A percentile compares a stretch with the other conserved stretches of the same genome.
phyloP scores from a whole-genome alignment of 2,113 vertebrate species.

The Nycticebus coucang region DNA sequence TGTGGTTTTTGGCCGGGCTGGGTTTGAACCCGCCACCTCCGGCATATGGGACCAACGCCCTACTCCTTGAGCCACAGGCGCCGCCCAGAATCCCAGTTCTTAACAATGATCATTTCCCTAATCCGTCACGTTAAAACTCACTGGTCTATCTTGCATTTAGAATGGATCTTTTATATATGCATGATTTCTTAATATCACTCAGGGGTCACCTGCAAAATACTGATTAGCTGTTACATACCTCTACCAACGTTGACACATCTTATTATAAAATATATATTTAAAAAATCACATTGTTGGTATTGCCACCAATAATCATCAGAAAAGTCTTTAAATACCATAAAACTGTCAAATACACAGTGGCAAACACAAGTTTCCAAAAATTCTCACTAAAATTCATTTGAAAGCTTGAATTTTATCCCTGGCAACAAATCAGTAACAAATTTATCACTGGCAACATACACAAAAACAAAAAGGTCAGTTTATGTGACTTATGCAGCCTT shows the following conservation, averaged over 20 bases:
- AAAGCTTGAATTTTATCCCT: conserved; percentile 22
- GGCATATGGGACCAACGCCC: no score
- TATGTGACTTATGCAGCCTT: no score
- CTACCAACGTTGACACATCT: not conserved
- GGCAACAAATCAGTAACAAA: conserved; percentile 1
- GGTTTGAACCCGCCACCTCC: no score
- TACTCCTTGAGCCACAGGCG: no score
- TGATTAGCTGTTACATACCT: not conserved
- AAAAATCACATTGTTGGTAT: not conserved
- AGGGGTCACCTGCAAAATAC: not conserved
- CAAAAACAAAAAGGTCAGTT: not conserved
- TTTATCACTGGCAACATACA: not conserved
- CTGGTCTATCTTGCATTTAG: not conserved
- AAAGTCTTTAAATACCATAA: not conserved
- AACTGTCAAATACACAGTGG: not conserved
- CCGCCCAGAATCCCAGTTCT: not conserved
- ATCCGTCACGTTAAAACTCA: not conserved
- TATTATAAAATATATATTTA: not conserved
- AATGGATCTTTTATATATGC: not conserved
- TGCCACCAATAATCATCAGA: not conserved
- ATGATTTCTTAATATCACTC: not conserved
- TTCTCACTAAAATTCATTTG: not conserved
- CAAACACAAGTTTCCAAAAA: not conserved
- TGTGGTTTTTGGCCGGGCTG: no score
- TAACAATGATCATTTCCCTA: not conserved